Conservation (phyloP, 2,888 invertebrate species). For the Thumatha senex region DNA sequence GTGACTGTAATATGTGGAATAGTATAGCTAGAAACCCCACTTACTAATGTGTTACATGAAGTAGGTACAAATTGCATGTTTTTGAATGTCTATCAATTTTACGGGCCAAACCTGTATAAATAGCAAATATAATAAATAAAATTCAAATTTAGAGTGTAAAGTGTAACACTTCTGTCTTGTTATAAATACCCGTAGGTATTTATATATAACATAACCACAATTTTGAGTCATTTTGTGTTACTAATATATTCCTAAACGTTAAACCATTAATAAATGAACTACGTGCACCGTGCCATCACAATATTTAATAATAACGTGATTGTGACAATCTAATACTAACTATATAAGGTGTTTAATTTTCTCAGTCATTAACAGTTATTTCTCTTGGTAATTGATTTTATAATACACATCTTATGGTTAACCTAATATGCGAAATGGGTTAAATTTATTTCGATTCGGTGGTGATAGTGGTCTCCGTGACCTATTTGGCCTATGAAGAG, state of each 20-base stretch:
- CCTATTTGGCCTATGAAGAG: slow-evolving; percentile 66
- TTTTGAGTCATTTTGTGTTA: slow-evolving; percentile 13
- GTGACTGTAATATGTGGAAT: too few relatives aligned
- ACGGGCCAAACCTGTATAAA: too few relatives aligned
- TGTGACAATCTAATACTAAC: slow-evolving; percentile 52
- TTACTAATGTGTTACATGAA: too few relatives aligned
- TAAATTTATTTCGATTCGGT: slow-evolving; percentile 71
- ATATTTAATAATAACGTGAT: slow-evolving; percentile 46
- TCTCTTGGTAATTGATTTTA: slow-evolving; percentile 49
- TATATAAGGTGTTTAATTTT: slow-evolving; percentile 47
- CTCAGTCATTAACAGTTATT: slow-evolving; percentile 59
- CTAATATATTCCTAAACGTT: slow-evolving; percentile 9
- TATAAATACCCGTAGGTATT: too few relatives aligned
- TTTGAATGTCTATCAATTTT: too few relatives aligned
- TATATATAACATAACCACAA: slow-evolving; percentile 13
- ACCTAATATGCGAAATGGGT: slow-evolving; percentile 78
- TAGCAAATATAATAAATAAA: too few relatives aligned
- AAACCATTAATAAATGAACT: slow-evolving; percentile 44
- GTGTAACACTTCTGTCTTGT: too few relatives aligned
- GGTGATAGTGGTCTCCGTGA: slow-evolving; percentile 66
- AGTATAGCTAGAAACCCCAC: too few relatives aligned
- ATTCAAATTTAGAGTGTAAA: too few relatives aligned
- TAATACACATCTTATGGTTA: slow-evolving; percentile 38
- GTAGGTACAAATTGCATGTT: too few relatives aligned
- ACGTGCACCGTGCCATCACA: slow-evolving; percentile 77